These are phyloP conservation scores for Hirtodrosophila trivittata DNA, from an alignment of 2,888 invertebrate species.

Conservation along the genomic window DNA sequence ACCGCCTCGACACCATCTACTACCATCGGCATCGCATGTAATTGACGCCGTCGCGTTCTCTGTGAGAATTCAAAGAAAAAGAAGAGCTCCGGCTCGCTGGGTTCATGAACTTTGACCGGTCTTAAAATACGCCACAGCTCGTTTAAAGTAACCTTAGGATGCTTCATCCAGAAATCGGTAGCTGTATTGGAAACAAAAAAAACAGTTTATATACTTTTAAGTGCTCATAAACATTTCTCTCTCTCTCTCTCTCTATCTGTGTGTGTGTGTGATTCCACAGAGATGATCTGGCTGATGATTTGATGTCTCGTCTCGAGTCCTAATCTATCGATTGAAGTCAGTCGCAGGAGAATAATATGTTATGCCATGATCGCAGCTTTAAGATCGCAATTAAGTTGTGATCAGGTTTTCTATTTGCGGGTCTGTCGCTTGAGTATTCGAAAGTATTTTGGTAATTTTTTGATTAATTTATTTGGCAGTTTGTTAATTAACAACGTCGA, in stretches of 20 bases:
- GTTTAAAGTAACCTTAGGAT: slow-evolving; percentile 65
- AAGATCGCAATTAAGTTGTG: too few species aligned
- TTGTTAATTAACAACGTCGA: slow-evolving; percentile 66
- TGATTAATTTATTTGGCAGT: slow-evolving; percentile 62
- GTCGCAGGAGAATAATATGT: too few species aligned
- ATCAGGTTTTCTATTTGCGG: too few species aligned
- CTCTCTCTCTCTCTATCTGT: background rate
- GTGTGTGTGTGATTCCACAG: too few species aligned
- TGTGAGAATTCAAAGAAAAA: slow-evolving; percentile 19
- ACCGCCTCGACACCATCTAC: slow-evolving; percentile 13
- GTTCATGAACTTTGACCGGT: slow-evolving; percentile 69
- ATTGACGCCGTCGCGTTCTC: slow-evolving; percentile 63
- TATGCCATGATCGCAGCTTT: too few species aligned
- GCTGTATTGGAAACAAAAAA: slow-evolving; percentile 25
- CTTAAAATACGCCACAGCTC: slow-evolving; percentile 51
- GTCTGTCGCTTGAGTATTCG: slow-evolving; percentile 4
- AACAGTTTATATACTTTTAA: slow-evolving; percentile 59
- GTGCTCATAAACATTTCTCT: slow-evolving; percentile 52
- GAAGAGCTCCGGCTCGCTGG: slow-evolving; percentile 38
- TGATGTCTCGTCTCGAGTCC: too few species aligned
- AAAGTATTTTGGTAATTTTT: slow-evolving; percentile 34
- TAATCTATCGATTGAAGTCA: too few species aligned
- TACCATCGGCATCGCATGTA: slow-evolving; percentile 56
- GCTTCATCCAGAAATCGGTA: slow-evolving; percentile 52
- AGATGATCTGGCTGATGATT: too few species aligned